phyloP scores from a whole-genome alignment of 1,140 invertebrate species.

The Trachymyrmex septentrionalis region DNA sequence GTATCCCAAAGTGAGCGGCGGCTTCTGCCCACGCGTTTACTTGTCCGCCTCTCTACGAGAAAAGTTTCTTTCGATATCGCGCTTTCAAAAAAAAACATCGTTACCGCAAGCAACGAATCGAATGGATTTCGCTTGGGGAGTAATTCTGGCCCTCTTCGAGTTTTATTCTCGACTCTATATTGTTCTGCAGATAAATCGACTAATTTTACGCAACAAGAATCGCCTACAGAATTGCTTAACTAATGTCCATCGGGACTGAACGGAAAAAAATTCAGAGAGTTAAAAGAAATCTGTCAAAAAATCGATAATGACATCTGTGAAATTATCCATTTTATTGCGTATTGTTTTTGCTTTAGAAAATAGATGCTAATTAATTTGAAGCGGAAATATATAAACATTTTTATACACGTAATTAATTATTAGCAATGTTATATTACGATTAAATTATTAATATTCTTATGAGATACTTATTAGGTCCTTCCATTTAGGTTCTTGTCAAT shows the following conservation, averaged over 20 bases:
- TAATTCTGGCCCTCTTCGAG: constrained; percentile 70
- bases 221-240: constrained; percentile 49
- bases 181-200: constrained; percentile 44
- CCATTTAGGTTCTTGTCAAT: too few species aligned
- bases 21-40: constrained; percentile 47
- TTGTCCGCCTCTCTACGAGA: constrained; percentile 44
- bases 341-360: not conserved
- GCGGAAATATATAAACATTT: not conserved
- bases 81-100: constrained; percentile 53
- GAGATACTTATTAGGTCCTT: too few species aligned
- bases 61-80: constrained; percentile 64
- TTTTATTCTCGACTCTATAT: constrained; percentile 41
- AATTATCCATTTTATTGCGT: not conserved
- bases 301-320: not conserved
- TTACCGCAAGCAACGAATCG: constrained; percentile 57
- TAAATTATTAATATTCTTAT: too few species aligned
- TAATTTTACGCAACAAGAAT: constrained; percentile 55
- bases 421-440: too few species aligned
- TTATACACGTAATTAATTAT: not conserved
- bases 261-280: constrained; percentile 16
- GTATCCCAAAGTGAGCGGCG: constrained; percentile 27
- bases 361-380: not conserved
- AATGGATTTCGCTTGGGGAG: constrained; percentile 69
- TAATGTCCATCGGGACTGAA: constrained; percentile 34
- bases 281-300: constrained; percentile 11